Percentiles rank a stretch among this genome's conserved stretches.
Conservation (phyloP, 2,888 invertebrate species). For the Teleogryllus oceanicus region DNA sequence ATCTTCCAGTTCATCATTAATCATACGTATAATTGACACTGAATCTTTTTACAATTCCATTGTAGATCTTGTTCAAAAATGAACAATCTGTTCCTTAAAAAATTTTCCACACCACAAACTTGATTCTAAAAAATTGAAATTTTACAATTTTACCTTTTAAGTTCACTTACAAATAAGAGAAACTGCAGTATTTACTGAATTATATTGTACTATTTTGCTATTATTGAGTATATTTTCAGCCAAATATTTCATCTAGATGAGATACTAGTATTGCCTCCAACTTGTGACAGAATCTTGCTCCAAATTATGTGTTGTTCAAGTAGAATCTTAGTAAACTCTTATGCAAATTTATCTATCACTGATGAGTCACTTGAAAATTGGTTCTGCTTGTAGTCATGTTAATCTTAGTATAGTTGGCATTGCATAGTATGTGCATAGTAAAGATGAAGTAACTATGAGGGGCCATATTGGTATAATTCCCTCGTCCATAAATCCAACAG, state of each 20-base stretch:
- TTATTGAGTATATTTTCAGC: background rate
- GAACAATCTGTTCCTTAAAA: no score
- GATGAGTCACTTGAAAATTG: conserved; percentile 10
- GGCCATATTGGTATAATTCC: background rate
- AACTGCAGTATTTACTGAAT: background rate
- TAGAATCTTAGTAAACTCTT: background rate
- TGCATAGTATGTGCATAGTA: background rate
- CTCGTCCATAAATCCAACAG: background rate
- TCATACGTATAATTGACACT: conserved; percentile 10
- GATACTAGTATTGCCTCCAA: background rate
- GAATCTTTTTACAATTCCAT: background rate
- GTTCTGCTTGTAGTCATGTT: background rate
- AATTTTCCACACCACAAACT: background rate
- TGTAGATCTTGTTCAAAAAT: background rate
- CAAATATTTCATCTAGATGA: background rate
- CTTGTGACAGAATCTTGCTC: background rate
- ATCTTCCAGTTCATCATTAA: conserved; percentile 18
- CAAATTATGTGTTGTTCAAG: background rate
- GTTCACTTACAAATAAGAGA: conserved; percentile 6
- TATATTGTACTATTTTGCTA: background rate
- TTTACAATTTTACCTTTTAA: background rate
- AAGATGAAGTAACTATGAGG: background rate
- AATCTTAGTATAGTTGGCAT: conserved; percentile 1
- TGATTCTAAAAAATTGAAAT: background rate
- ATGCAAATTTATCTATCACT: background rate